Evolutionary conservation across 2,797 vertebrate genomes (phyloP).

Genomic region (Avahi laniger): DNA sequence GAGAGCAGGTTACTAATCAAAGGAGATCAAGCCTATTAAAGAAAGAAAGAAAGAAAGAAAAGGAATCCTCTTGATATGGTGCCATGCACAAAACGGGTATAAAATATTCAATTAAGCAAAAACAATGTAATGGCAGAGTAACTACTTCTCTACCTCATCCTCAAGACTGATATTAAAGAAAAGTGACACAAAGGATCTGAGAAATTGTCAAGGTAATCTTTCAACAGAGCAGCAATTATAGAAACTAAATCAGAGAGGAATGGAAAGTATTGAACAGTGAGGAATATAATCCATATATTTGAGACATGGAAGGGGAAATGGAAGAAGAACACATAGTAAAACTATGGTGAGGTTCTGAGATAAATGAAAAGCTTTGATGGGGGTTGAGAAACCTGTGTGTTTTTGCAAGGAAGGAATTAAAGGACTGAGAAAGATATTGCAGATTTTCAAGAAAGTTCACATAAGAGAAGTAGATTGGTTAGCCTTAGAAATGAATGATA

Average conservation of each 20-base stretch:
- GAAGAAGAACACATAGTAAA: neutral
- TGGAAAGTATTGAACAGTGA: neutral
- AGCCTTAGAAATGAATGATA: neutral
- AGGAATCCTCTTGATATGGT: neutral
- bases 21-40: neutral
- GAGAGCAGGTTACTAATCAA: neutral
- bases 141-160: neutral
- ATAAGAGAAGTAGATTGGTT: neutral
- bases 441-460: neutral
- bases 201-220: neutral
- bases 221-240: neutral
- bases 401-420: neutral
- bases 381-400: no score
- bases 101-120: slow-evolving; percentile 2
- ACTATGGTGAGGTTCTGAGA: no score
- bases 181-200: neutral
- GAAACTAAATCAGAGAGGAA: neutral
- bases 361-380: neutral
- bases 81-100: neutral
- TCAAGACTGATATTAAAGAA: neutral
- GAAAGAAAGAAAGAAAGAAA: neutral
- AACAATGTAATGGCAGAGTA: neutral
- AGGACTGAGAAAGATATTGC: neutral
- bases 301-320: neutral
- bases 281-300: neutral